These are phyloP conservation scores for Muscina levida DNA, from an alignment of 2,888 invertebrate species.

Conservation along the genomic window DNA sequence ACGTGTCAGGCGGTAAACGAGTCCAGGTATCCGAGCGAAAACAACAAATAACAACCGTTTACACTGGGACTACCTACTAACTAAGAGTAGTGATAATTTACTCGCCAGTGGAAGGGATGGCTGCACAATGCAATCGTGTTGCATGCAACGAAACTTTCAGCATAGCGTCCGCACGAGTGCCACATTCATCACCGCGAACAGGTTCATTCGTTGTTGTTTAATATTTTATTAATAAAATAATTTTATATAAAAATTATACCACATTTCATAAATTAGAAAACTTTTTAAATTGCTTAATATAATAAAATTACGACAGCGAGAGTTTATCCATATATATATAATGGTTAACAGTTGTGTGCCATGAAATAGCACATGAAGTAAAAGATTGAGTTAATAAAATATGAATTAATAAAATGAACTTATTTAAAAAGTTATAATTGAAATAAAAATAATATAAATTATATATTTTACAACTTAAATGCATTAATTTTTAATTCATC, in stretches of 20 bases:
- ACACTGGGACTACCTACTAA: not conserved
- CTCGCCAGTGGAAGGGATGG: not conserved
- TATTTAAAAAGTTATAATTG: no score
- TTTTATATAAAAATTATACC: not conserved
- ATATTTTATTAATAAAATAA: slow-evolving; percentile 14
- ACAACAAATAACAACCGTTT: slow-evolving; percentile 5
- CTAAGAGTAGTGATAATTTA: slow-evolving; percentile 23
- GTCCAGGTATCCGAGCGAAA: not conserved
- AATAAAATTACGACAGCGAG: not conserved
- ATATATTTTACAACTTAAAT: no score
- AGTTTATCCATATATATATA: no score
- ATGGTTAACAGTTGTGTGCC: no score
- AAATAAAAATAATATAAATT: no score
- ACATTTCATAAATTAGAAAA: slow-evolving; percentile 1
- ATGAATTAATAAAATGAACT: no score
- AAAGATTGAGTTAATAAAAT: no score
- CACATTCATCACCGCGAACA: no score
- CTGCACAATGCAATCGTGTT: not conserved
- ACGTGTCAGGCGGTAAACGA: slow-evolving; percentile 27
- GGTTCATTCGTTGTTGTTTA: not conserved
- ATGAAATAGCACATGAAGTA: not conserved
- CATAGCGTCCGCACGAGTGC: not conserved
- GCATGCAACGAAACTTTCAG: slow-evolving; percentile 12
- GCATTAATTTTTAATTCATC: no score
- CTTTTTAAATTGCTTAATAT: slow-evolving; percentile 11